Percentiles rank a stretch among this genome's conserved stretches.
Conservation (phyloP, 2,888 invertebrate genomes). For the Sialis lutaria region DNA sequence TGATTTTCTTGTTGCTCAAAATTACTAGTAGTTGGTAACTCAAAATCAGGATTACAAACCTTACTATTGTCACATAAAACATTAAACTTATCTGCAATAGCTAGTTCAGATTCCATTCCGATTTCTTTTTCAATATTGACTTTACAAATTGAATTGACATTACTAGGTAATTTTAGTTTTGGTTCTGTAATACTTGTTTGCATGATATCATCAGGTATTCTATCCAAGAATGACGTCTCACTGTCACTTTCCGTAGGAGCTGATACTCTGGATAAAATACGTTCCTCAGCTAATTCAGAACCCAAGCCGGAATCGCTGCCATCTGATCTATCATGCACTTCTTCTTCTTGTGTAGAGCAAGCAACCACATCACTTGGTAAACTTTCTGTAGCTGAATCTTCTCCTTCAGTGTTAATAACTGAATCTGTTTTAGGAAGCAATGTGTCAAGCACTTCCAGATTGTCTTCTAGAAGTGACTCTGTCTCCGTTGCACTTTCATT, state of each 20-base stretch:
- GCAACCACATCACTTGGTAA: conserved; percentile 29
- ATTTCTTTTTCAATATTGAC: neutral
- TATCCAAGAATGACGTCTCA: conserved; percentile 32
- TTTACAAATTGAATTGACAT: conserved; percentile 10
- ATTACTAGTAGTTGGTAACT: conserved; percentile 10
- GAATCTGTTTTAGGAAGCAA: conserved; percentile 25
- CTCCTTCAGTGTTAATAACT: conserved; percentile 33
- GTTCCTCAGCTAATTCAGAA: conserved; percentile 50
- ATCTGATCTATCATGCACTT: conserved; percentile 52
- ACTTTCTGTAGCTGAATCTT: conserved; percentile 44
- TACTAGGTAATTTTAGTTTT: conserved; percentile 4
- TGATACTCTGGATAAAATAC: conserved; percentile 12
- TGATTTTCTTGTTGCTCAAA: neutral
- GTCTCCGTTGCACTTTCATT: neutral
- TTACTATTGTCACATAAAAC: neutral
- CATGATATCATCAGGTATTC: conserved; percentile 24
- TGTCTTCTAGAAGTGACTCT: neutral
- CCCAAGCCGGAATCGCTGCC: conserved; percentile 75
- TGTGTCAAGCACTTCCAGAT: conserved; percentile 19
- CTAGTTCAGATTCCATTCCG: neutral
- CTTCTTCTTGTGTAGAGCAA: conserved; percentile 34
- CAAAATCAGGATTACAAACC: conserved; percentile 10
- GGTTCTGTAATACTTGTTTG: conserved; percentile 6
- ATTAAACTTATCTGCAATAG: neutral
- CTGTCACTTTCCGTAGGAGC: conserved; percentile 26